Conservation (phyloP, 2,797 vertebrate species). For the Pseudocheirus occidentalis region DNA sequence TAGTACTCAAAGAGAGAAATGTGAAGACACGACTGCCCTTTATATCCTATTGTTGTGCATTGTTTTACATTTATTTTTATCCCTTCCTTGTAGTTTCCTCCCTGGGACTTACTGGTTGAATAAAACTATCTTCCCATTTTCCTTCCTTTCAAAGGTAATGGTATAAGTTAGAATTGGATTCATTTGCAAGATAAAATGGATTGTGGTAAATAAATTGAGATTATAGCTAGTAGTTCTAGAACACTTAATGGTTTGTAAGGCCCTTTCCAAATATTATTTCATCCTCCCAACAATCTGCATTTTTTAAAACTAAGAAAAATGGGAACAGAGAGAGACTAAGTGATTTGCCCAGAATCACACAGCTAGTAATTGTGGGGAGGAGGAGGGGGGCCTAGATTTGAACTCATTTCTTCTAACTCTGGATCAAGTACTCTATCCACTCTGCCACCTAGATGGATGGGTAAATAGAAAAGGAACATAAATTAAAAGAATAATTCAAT, state of each 20-base stretch:
- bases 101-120: neutral
- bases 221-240: neutral
- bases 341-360: neutral
- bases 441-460: neutral
- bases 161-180: neutral
- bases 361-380: neutral
- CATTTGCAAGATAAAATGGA: neutral
- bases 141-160: neutral
- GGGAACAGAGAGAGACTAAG: neutral
- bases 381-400: neutral
- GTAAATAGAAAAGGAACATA: neutral
- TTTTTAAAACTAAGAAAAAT: neutral
- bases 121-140: neutral
- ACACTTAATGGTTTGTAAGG: neutral
- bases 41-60: conserved; percentile 27
- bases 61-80: neutral
- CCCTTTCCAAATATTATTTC: neutral
- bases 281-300: neutral
- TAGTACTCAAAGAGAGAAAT: neutral
- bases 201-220: neutral
- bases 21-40: neutral
- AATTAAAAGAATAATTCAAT: neutral
- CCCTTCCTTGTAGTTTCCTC: conserved; percentile 19
- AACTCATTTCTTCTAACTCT: neutral
- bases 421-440: neutral